Conservation (phyloP, 2,797 vertebrate species). For the Aldrovandia affinis region DNA sequence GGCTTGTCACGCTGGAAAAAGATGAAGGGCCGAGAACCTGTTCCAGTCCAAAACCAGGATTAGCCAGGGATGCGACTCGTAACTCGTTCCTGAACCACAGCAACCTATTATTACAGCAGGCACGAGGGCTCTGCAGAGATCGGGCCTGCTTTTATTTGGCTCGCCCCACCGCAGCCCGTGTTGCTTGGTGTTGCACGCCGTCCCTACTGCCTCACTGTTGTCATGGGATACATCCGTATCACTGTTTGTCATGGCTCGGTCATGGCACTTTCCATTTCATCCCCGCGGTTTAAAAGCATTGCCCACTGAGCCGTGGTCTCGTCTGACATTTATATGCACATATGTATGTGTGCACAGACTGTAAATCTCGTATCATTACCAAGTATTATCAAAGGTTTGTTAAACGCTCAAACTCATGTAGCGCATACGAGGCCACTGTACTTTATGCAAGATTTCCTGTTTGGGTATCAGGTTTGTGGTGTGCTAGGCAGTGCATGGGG, state of each 20-base stretch:
- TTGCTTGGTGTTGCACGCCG: neutral
- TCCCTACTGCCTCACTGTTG: neutral
- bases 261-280: conserved; percentile 17
- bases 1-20: neutral
- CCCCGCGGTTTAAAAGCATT: conserved; percentile 16
- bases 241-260: neutral
- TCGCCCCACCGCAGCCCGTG: neutral
- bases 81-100: neutral
- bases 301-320: conserved; percentile 15
- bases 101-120: no score
- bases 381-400: conserved; percentile 24
- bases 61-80: neutral
- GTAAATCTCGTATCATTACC: conserved; percentile 39
- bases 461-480: neutral
- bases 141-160: neutral
- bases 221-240: neutral
- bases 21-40: neutral
- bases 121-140: no score
- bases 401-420: neutral
- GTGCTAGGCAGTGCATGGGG: neutral
- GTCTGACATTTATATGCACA: conserved; percentile 31
- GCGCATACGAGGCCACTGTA: neutral
- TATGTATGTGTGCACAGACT: conserved; percentile 44
- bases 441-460: conserved; percentile 11
- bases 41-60: neutral